Evolutionary conservation across 2,113 vertebrate species (phyloP).

Genomic region (Cyprinus carpio): DNA sequence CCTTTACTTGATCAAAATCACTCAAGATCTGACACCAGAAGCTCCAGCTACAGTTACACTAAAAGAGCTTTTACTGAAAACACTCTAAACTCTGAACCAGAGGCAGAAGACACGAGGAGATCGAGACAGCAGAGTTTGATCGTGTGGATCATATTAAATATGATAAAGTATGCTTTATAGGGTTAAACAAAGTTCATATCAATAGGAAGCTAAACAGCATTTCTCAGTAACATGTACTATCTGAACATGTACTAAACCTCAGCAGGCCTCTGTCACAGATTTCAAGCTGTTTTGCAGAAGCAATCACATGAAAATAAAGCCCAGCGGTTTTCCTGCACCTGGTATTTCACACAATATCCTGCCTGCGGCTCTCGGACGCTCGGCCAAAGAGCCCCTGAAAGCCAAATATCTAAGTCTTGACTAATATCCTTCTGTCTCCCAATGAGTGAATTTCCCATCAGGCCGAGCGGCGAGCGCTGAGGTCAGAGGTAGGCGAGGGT

Average conservation of each 20-base stretch:
- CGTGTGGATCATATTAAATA: no score
- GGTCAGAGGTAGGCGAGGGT: conserved; percentile 36
- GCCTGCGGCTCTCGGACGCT: conserved; percentile 13
- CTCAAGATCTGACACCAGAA: no score
- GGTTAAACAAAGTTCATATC: background rate
- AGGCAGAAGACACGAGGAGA: no score
- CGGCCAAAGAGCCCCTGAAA: conserved; percentile 37
- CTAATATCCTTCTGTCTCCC: conserved; percentile 43
- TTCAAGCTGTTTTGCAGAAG: background rate
- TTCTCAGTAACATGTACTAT: background rate
- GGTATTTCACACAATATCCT: conserved; percentile 46
- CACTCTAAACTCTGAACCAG: no score
- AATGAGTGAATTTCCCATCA: conserved; percentile 48
- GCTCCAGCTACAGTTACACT: no score
- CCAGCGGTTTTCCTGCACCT: conserved; percentile 42
- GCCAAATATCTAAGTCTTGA: conserved; percentile 48
- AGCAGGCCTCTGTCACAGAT: conserved; percentile 2
- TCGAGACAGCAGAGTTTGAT: no score
- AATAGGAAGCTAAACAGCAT: background rate
- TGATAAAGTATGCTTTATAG: background rate
- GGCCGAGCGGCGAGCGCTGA: conserved; percentile 36
- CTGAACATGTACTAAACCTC: background rate
- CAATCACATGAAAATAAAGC: conserved; percentile 4
- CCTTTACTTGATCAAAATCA: no score
- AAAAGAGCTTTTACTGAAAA: no score